Conservation (phyloP, 2,113 vertebrate genomes). For the Lathamus discolor region DNA sequence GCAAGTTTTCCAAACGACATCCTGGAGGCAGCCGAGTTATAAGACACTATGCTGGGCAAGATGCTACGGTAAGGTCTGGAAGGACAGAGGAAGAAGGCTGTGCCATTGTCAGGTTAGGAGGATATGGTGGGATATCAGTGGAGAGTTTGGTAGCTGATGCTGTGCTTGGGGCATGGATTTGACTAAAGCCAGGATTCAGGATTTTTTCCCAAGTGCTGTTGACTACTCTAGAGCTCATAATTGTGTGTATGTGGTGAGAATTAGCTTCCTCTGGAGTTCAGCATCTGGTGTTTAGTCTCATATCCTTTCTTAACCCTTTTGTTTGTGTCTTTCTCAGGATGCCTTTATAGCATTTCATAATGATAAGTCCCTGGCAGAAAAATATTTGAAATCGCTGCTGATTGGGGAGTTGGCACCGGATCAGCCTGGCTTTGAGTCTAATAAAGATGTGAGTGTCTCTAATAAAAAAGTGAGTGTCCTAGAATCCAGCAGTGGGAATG, state of each 20-base stretch:
- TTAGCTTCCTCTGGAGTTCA: not conserved
- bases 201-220: not conserved
- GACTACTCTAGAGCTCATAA: not conserved
- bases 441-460: too few relatives aligned
- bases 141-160: not conserved
- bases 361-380: constrained; percentile 71
- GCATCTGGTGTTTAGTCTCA: too few relatives aligned
- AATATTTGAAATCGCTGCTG: constrained; percentile 75
- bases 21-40: not conserved
- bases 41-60: constrained; percentile 76
- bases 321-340: constrained; percentile 65
- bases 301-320: not conserved
- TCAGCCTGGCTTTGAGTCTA: constrained; percentile 63
- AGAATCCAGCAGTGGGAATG: too few relatives aligned
- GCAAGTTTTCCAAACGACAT: too few relatives aligned
- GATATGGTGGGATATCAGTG: not conserved
- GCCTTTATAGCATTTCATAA: constrained; percentile 79
- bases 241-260: not conserved
- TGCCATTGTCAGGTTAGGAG: not conserved
- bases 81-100: not conserved
- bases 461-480: too few relatives aligned
- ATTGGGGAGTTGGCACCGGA: constrained; percentile 80
- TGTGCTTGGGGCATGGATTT: not conserved
- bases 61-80: constrained; percentile 66
- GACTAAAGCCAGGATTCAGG: not conserved